These are phyloP conservation scores for Eupsittula cactorum DNA, from an alignment of 2,113 vertebrate genomes.

Conservation along the genomic window DNA sequence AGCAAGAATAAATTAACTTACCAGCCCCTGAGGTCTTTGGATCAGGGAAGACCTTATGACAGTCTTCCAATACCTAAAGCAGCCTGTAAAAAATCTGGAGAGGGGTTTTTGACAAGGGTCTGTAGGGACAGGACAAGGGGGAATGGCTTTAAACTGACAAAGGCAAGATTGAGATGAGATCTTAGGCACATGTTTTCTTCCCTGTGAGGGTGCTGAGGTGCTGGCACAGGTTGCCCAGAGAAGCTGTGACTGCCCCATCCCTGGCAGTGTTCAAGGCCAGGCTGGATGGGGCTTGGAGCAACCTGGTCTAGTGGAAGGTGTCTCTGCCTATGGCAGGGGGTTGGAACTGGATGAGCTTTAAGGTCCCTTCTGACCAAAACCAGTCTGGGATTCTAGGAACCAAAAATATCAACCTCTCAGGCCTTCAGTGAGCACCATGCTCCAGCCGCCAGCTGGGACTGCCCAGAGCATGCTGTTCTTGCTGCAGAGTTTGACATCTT, in stretches of 20 bases:
- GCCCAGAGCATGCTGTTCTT: rapidly evolving
- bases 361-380: background rate
- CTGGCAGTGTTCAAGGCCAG: background rate
- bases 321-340: background rate
- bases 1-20: background rate
- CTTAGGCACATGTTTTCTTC: background rate
- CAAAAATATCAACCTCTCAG: too few relatives aligned
- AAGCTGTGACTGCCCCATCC: background rate
- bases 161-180: background rate
- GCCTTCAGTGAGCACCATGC: rapidly evolving
- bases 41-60: background rate
- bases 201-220: background rate
- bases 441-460: background rate
- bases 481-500: background rate
- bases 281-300: background rate
- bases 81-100: background rate
- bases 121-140: background rate
- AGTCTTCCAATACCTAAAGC: background rate
- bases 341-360: background rate
- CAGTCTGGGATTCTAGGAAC: background rate
- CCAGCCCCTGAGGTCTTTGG: background rate
- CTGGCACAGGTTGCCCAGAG: background rate
- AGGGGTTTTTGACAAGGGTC: background rate
- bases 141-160: background rate
- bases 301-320: background rate